Base-by-base conservation (phyloP, 1,140 invertebrate genomes). In the Onthophagus taurus region DNA sequence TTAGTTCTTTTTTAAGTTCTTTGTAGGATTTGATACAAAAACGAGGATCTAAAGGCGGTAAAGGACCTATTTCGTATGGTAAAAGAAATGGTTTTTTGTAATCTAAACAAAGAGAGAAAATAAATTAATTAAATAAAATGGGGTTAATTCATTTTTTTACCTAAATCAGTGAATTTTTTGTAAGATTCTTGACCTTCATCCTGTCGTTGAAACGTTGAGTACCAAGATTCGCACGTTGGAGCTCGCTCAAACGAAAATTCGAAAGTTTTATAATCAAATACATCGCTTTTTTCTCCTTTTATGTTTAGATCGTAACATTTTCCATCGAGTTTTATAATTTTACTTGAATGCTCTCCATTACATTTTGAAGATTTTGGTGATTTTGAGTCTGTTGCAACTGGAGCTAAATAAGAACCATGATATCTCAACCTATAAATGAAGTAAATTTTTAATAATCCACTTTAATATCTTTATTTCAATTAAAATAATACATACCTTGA, bases 171-270 rank as follows among this genome's bases (percentile, higher is more conserved):
- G 20, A 68, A 68, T 45, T 60, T 69, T 39, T 66, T 61, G 58
- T 64, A 69, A 31, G 34, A 49, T 51, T 83, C 74, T 43, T 77
- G 73, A 6, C 78, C 77, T 12, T 75, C 68, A 57, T 87, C 82
- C 54, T 86, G 83, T 1, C 84, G 68, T 45, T 75, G 71, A 57
- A 85, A 87, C 0, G 83, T 81, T 51, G 79, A 72, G 64, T 81
- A 85, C 84, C 85, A 88, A 0, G 81, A 72, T 54, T 87, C 83
- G 29, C 74, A 75, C 35, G 61, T 66, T 3, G 84, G 85, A 44
- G 84, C 64, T 12, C 67, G 71, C 63, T 88, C 83, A 55, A 88
- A 88, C 0, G 83, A 78, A 58, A 85, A 88, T 39, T 77, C 72
- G 58, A 83, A 69, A 52, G 78, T 58, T 12, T 61, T 41, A 33